phyloP scores from a whole-genome alignment of 2,797 vertebrate species.

The Gouania willdenowi region DNA sequence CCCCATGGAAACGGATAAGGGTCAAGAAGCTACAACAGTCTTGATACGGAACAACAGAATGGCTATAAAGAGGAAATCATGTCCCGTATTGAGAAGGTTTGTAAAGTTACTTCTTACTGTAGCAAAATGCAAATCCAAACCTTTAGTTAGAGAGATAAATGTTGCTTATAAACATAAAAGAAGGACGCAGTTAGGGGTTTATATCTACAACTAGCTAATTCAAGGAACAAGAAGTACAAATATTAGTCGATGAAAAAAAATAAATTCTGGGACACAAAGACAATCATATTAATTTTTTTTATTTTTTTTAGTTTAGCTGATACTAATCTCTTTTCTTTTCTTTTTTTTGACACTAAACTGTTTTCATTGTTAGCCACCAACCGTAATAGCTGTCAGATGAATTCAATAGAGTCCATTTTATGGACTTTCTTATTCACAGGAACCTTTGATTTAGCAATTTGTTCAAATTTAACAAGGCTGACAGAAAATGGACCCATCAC shows the following conservation, averaged over 20 bases:
- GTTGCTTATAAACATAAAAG: too few species aligned
- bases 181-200: neutral
- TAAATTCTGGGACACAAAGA: neutral
- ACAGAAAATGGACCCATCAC: conserved; percentile 40
- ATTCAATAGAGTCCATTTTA: conserved; percentile 25
- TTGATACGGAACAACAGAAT: conserved; percentile 32
- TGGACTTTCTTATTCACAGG: conserved; percentile 36
- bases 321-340: too few species aligned
- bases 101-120: too few species aligned
- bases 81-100: neutral
- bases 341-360: too few species aligned
- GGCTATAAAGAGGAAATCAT: conserved; percentile 2
- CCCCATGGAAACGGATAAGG: conserved; percentile 63
- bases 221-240: too few species aligned
- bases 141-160: too few species aligned
- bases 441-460: conserved; percentile 38
- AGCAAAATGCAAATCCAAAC: too few species aligned
- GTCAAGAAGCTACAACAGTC: conserved; percentile 51
- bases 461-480: conserved; percentile 50
- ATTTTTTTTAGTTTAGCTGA: too few species aligned
- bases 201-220: conserved; percentile 34
- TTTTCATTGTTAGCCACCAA: conserved; percentile 27
- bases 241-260: too few species aligned
- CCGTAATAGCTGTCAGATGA: conserved; percentile 34
- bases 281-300: too few species aligned